Base-by-base conservation (phyloP, 2,888 invertebrate genomes). In the Camponotus fellah region DNA sequence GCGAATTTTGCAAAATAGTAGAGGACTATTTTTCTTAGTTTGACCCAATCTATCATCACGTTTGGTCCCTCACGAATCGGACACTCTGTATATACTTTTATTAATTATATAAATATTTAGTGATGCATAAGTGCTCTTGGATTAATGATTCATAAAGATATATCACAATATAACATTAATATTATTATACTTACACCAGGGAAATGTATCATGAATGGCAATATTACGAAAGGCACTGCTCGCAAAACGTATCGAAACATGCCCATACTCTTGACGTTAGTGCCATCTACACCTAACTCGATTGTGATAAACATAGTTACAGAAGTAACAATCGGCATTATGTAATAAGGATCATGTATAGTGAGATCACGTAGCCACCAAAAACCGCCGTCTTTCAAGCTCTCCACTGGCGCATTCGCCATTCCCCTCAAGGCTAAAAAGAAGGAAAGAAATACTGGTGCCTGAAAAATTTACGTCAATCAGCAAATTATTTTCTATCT, bases 361-460 rank as follows among this genome's bases (percentile, higher is more conserved):
- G 99, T 99, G 65, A 99, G 96, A 96, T 99, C 99, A 3, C 96
- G 95, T 94, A 99, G 99, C 99, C 99, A 99, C 91, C 96, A 97
- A 0, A 98, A 89, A 0, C 99, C 99, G 46, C 99, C 99, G 0
- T 96, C 95, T 87, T 96, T 96, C 96, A 99, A 96, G 93, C 99
- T 99, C 62, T 98, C 98, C 53, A 99, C 98, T 2, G 99, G 99
- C 46, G 97, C 96, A 92, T 97, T 97, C 0, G 98, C 97, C 99
- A 99, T 99, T 87, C 96, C 95, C 90, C 98, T 96, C 68, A 99
- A 95, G 0, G 97, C 98, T 95, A 98, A 96, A 93, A 99, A 99
- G 94, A 99, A 98, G 0, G 99, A 99, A 86, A 99, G 95, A 94
- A 99, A 99, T 21, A 99, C 95, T 0, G 99, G 99, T 77, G 96